Percentiles rank a stretch among this genome's conserved stretches.
Conservation (phyloP, 1,140 invertebrate species). For the Babylonia areolata region DNA sequence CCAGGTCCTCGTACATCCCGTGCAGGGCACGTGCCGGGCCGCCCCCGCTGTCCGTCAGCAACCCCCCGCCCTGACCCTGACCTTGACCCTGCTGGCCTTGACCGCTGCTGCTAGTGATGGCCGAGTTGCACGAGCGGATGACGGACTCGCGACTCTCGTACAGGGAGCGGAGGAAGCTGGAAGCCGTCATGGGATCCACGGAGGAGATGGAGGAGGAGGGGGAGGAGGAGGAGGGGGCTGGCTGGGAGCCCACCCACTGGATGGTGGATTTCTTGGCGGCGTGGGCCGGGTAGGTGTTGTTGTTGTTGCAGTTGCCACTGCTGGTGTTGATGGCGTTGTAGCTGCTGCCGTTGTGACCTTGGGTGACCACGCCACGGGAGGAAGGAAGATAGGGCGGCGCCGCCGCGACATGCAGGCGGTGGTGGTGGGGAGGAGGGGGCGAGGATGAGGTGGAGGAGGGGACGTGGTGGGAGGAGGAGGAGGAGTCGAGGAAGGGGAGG, state of each 20-base stretch:
- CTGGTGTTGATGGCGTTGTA: too few relatives aligned
- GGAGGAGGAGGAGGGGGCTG: conserved; percentile 70
- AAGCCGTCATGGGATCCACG: conserved; percentile 82
- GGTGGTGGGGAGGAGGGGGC: not conserved
- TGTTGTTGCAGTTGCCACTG: not conserved
- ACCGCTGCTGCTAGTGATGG: conserved; percentile 35
- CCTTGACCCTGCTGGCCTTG: conserved; percentile 4
- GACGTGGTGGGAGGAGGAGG: conserved; percentile 75
- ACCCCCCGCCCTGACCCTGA: not conserved
- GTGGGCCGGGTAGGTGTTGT: conserved; percentile 83
- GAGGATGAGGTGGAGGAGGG: not conserved
- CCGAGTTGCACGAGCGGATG: conserved; percentile 82
- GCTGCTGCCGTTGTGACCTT: not conserved
- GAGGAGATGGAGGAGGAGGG: conserved; percentile 62
- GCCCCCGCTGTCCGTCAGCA: conserved; percentile 13
- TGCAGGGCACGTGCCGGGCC: conserved; percentile 60
- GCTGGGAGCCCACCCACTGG: conserved; percentile 90
- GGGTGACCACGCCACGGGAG: not conserved
- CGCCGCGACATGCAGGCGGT: not conserved
- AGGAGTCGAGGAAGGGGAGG: conserved; percentile 79
- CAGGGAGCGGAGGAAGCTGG: conserved; percentile 90
- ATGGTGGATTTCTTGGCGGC: conserved; percentile 85
- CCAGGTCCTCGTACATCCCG: conserved; percentile 67
- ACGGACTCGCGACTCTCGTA: conserved; percentile 96
- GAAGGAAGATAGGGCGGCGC: not conserved